Percentiles rank a stretch among this genome's conserved stretches.
phyloP scores from a whole-genome alignment of 2,888 invertebrate species.

The Strigamia maritima region DNA sequence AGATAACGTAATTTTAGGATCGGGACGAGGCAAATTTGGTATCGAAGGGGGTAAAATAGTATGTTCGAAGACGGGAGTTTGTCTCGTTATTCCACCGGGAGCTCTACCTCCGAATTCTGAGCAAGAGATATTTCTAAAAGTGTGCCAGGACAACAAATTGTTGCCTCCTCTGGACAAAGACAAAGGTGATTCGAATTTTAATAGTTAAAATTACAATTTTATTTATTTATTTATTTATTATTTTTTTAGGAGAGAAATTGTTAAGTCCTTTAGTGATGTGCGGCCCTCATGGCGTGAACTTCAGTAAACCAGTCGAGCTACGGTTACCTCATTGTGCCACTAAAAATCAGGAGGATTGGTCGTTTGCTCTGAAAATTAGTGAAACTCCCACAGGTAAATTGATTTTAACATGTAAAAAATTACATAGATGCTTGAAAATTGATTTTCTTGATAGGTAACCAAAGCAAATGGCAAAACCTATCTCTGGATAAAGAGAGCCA shows the following conservation, averaged over 20 bases:
- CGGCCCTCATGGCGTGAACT: slow-evolving; percentile 87
- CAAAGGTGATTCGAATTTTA: slow-evolving; percentile 64
- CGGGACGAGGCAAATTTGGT: slow-evolving; percentile 63
- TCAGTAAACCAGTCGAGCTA: slow-evolving; percentile 82
- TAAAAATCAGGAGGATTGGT: slow-evolving; percentile 56
- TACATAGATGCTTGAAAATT: slow-evolving; percentile 7
- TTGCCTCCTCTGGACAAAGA: slow-evolving; percentile 81
- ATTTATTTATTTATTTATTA: slow-evolving; percentile 35
- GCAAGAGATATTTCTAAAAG: slow-evolving; percentile 89
- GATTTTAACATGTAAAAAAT: background rate
- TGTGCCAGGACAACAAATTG: slow-evolving; percentile 64
- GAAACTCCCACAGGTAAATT: slow-evolving; percentile 47
- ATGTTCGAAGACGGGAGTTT: slow-evolving; percentile 86
- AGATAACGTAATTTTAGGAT: slow-evolving; percentile 48
- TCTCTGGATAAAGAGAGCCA: slow-evolving; percentile 77
- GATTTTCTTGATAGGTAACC: slow-evolving; percentile 50
- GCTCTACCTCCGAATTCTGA: slow-evolving; percentile 73
- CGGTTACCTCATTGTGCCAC: slow-evolving; percentile 71
- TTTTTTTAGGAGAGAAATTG: slow-evolving; percentile 79
- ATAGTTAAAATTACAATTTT: background rate
- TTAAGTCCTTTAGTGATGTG: slow-evolving; percentile 94
- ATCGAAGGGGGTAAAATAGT: slow-evolving; percentile 76
- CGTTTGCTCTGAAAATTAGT: slow-evolving; percentile 55
- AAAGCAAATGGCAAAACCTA: slow-evolving; percentile 71
- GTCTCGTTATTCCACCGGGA: slow-evolving; percentile 80